Evolutionary conservation across 2,888 invertebrate genomes (phyloP).

Genomic region (Psylliodes chrysocephalus): DNA sequence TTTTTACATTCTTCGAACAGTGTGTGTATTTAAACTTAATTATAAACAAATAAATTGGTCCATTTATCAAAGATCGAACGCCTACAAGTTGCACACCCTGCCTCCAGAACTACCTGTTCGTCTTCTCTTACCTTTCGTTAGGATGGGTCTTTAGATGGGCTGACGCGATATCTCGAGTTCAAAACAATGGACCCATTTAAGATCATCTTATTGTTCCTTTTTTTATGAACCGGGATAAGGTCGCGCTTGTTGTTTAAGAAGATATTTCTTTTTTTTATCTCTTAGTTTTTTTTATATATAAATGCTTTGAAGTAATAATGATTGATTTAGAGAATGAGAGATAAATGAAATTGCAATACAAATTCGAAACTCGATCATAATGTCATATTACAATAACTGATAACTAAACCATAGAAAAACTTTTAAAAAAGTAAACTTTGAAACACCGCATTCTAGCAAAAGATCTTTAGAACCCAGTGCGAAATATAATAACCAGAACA

Average conservation of each 20-base stretch:
- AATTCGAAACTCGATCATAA: too few species aligned
- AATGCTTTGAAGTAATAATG: too few species aligned
- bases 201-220: neutral
- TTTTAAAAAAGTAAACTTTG: too few species aligned
- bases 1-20: neutral
- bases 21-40: conserved; percentile 28
- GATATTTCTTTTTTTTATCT: too few species aligned
- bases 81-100: conserved; percentile 27
- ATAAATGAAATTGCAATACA: too few species aligned
- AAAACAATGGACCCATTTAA: conserved; percentile 13
- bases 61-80: conserved; percentile 21
- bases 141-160: neutral
- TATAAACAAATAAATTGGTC: conserved; percentile 32
- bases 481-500: too few species aligned
- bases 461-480: too few species aligned
- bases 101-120: conserved; percentile 22
- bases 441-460: too few species aligned
- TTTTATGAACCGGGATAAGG: neutral
- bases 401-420: too few species aligned
- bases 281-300: too few species aligned
- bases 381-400: too few species aligned
- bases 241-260: neutral
- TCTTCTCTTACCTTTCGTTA: conserved; percentile 1
- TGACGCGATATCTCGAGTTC: neutral
- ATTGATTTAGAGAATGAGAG: too few species aligned